A percentile compares a stretch with the other conserved stretches of the same genome.
These are phyloP conservation scores for Protosalanx chinensis DNA, from an alignment of 2,797 vertebrate genomes.

Conservation along the genomic window DNA sequence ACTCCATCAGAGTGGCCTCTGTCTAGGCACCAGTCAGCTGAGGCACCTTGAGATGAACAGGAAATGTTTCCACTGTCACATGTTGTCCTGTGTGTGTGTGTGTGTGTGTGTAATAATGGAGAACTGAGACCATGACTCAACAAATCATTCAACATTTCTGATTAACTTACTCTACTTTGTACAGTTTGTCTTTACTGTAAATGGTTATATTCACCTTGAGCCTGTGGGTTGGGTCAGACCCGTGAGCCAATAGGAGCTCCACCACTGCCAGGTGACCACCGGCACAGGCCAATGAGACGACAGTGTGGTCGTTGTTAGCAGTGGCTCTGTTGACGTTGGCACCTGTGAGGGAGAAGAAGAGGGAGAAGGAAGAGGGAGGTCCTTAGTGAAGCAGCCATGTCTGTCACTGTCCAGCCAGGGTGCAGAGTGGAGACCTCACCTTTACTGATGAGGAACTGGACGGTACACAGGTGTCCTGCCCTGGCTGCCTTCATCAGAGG, in stretches of 20 bases:
- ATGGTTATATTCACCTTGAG: conserved; percentile 72
- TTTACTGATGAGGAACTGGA: conserved; percentile 90
- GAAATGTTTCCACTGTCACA: no score
- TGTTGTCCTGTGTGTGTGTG: neutral
- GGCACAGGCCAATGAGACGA: conserved; percentile 84
- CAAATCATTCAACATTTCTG: no score
- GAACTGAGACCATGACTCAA: neutral
- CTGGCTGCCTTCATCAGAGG: conserved; percentile 88
- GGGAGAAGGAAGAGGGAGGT: neutral
- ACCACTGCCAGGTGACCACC: conserved; percentile 86
- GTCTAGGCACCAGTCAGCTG: no score
- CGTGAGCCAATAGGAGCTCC: conserved; percentile 84
- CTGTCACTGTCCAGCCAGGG: no score
- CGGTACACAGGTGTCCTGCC: conserved; percentile 87
- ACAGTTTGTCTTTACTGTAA: no score
- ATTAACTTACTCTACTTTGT: no score
- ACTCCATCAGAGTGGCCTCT: no score
- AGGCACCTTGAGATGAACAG: no score
- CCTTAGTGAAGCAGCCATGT: neutral
- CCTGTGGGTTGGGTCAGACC: conserved; percentile 86
- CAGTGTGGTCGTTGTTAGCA: conserved; percentile 89
- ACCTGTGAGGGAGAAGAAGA: conserved; percentile 59
- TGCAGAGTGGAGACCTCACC: conserved; percentile 55
- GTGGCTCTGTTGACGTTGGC: conserved; percentile 87
- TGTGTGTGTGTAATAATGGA: neutral